phyloP scores from a whole-genome alignment of 92 coral and sea anemone genomes.

The Micromussa lordhowensis region DNA sequence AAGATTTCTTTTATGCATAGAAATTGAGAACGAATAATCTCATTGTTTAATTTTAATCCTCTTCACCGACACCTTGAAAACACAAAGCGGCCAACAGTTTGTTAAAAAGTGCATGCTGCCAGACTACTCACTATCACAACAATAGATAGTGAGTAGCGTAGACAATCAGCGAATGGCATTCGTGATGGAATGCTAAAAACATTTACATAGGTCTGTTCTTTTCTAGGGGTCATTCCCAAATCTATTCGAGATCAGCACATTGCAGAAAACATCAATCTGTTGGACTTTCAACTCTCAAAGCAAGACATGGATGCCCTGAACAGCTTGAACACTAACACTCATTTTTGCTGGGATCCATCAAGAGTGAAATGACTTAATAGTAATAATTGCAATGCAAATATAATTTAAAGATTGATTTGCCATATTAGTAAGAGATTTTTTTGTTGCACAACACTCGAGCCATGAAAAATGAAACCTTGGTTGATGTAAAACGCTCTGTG shows the following conservation, averaged over 20 bases:
- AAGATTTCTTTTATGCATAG: too few species aligned
- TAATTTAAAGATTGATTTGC: background rate
- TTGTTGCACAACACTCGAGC: background rate
- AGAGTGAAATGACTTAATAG: conserved; percentile 62
- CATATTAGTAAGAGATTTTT: background rate
- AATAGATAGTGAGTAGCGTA: too few species aligned
- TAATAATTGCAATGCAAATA: background rate
- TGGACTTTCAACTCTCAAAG: conserved; percentile 65
- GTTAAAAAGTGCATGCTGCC: too few species aligned
- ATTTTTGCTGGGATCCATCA: conserved; percentile 90
- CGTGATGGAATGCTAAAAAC: background rate
- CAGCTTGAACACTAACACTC: conserved; percentile 62
- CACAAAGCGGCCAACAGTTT: too few species aligned
- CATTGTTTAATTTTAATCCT: too few species aligned
- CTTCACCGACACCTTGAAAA: too few species aligned
- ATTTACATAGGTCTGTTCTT: background rate
- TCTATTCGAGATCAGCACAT: conserved; percentile 82
- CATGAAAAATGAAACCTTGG: too few species aligned
- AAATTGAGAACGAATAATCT: too few species aligned
- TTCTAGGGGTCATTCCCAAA: conserved; percentile 86
- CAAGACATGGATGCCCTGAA: conserved; percentile 73
- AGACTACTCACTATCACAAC: too few species aligned
- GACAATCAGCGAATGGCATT: too few species aligned
- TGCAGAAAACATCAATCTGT: conserved; percentile 66
- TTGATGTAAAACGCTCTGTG: too few species aligned